Evolutionary conservation across 2,113 vertebrate species (phyloP).

Genomic region (Peromyscus californicus): DNA sequence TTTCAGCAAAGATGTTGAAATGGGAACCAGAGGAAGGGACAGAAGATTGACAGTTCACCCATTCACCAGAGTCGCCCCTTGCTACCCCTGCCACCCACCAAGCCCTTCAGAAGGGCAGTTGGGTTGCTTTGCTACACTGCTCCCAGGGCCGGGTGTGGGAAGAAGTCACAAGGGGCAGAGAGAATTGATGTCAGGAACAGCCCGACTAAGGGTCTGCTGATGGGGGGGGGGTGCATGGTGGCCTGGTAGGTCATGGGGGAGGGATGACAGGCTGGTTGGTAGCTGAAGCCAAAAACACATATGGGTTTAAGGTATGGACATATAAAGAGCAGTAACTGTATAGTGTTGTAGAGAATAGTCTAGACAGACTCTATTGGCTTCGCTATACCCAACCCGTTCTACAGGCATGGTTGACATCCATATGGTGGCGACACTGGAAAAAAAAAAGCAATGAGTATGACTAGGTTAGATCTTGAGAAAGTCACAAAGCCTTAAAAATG

Average conservation of each 20-base stretch:
- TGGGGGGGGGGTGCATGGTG: not conserved
- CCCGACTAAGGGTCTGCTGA: not conserved
- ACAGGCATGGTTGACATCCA: not conserved
- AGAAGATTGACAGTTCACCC: slow-evolving; percentile 28
- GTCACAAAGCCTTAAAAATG: not conserved
- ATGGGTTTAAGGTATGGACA: slow-evolving; percentile 10
- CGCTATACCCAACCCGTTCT: not conserved
- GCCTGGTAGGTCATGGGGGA: not conserved
- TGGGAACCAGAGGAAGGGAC: slow-evolving; percentile 34
- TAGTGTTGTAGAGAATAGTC: not conserved
- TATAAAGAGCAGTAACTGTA: not conserved
- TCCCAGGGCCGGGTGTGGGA: not conserved
- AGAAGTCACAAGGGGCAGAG: not conserved
- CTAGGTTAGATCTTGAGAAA: not conserved
- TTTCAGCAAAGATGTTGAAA: slow-evolving; percentile 67
- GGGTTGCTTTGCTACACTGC: not conserved
- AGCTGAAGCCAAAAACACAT: slow-evolving; percentile 55
- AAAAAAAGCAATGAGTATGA: not conserved
- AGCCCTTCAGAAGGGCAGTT: slow-evolving; percentile 7
- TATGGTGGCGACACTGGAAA: not conserved
- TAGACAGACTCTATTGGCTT: not conserved
- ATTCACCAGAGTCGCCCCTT: not conserved
- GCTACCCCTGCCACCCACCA: not conserved
- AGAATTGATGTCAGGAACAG: slow-evolving; percentile 55
- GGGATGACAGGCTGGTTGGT: slow-evolving; percentile 16